Base-by-base conservation (phyloP, 2,888 invertebrate genomes). In the Hemaris fuciformis region DNA sequence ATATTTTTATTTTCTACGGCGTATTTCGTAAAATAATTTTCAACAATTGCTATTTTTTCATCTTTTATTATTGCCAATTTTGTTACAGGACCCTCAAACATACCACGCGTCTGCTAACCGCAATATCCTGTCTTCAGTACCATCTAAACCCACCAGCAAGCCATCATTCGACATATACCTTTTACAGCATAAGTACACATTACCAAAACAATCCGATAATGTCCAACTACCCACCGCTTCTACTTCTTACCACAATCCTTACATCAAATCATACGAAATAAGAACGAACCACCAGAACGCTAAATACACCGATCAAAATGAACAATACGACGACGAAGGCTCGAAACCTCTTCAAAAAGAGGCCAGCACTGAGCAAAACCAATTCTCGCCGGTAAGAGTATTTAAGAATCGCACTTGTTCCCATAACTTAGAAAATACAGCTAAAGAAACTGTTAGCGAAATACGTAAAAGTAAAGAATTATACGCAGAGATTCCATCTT, bases 361-460 rank as follows among this genome's bases (percentile, higher is more conserved):
- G 66, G 81, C 72, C 53, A 64, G 64, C 20, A 69, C 68, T 43
- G 83, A 86, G 74, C 75, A 73, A 45, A 70, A 73, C 41, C 67
- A 77, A 63, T 65, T 69, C 25, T 73, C 77, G 38, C 80, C 83
- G 31, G 76, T 90, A 25, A 79, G 84, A 76, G 87, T 92, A 1
- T 91, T 91, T 61, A 91, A 89, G 42, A 89, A 90, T 5, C 38
- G n/a, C n/a, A 38, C 10, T 61, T 91, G 91, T 65, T 74, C 83
- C 13, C 73, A 80, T 31, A 77, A 84, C 46, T 62, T 45, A 27
- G 68, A 73, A 59, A 66, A 71, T n/a, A 62, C 63, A 8, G 70
- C 76, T 0, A 67, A 73, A 62, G 75, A 82, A 62, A 63, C 77
- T 56, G 70, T 72, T 15, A 82, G 65, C 41, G 77, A 81, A 63